phyloP scores from a whole-genome alignment of 2,888 invertebrate genomes.

The Chrysolina oricalcia region DNA sequence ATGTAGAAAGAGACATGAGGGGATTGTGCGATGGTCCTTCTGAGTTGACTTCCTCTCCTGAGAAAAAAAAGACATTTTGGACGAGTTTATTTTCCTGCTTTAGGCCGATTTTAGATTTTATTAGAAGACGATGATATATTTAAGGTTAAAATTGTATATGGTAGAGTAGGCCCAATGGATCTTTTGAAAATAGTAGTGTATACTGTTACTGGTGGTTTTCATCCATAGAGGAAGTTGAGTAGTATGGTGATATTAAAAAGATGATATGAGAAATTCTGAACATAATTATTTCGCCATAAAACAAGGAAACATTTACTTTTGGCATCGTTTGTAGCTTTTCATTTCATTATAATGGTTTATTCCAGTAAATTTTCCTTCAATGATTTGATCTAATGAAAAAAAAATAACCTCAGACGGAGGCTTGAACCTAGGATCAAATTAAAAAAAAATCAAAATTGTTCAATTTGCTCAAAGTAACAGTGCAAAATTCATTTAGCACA shows the following conservation, averaged over 20 bases:
- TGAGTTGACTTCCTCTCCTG: background rate
- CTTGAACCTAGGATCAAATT: too few relatives aligned
- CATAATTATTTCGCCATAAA: too few relatives aligned
- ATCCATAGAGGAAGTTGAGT: background rate
- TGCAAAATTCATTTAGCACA: too few relatives aligned
- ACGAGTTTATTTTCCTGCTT: conserved; percentile 25
- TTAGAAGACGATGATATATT: conserved; percentile 37
- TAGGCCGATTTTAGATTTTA: conserved; percentile 20
- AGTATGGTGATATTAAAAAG: background rate
- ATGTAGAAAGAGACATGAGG: conserved; percentile 15
- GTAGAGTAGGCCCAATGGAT: conserved; percentile 37
- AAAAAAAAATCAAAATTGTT: too few relatives aligned
- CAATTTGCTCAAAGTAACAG: too few relatives aligned
- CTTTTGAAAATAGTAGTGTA: background rate
- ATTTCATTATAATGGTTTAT: too few relatives aligned
- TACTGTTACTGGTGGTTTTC: background rate
- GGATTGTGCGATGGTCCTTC: conserved; percentile 14
- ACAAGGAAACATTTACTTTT: too few relatives aligned
- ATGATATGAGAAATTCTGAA: too few relatives aligned
- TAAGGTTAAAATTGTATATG: conserved; percentile 40
- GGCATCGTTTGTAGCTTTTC: too few relatives aligned
- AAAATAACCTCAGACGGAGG: too few relatives aligned
- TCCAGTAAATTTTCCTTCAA: too few relatives aligned
- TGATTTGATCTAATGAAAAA: too few relatives aligned
- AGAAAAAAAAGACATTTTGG: conserved; percentile 28